A percentile compares a stretch with the other conserved stretches of the same genome.
phyloP scores from a whole-genome alignment of 2,797 vertebrate genomes.

The Mionectes olivaceus region DNA sequence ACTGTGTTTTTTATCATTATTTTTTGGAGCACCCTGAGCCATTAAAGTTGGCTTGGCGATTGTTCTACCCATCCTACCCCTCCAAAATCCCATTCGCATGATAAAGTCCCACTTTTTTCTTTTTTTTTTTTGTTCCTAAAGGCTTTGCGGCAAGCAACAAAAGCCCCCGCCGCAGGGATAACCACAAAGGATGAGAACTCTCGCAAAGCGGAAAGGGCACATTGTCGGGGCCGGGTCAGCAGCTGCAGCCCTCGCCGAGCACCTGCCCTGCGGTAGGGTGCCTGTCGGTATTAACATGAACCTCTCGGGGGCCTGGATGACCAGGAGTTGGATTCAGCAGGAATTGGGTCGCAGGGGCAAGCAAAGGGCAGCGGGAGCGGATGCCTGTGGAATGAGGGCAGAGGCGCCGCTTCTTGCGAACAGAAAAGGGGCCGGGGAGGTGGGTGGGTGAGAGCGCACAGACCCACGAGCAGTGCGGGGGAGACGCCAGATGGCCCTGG shows the following conservation, averaged over 20 bases:
- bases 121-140: background rate
- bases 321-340: background rate
- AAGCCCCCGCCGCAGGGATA: background rate
- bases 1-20: background rate
- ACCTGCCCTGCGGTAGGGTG: background rate
- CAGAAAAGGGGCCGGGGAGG: background rate
- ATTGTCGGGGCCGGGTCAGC: background rate
- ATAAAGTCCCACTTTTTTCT: background rate
- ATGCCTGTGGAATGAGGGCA: background rate
- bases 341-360: background rate
- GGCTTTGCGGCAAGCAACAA: background rate
- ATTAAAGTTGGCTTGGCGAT: background rate
- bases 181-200: background rate
- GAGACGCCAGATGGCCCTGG: no score
- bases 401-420: background rate
- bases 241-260: background rate
- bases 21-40: background rate
- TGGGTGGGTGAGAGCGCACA: background rate
- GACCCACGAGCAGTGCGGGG: accelerated
- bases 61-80: background rate
- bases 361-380: background rate
- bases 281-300: accelerated
- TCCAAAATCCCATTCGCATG: background rate
- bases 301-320: background rate
- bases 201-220: background rate